Conservation (phyloP, 2,113 vertebrate species). For the Saguinus midas region DNA sequence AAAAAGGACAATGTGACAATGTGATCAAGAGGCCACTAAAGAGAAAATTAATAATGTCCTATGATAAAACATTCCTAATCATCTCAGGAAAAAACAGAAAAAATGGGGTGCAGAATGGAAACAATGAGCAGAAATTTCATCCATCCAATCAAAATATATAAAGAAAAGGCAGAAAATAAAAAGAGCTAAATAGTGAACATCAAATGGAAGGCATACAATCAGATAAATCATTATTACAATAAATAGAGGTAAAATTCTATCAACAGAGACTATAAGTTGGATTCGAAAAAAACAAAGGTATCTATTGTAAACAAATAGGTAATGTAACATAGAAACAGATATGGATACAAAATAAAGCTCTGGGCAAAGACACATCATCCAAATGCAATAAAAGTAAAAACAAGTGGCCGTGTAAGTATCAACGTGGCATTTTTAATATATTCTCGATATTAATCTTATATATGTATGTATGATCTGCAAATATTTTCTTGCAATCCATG, state of each 20-base stretch:
- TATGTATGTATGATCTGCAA: background rate
- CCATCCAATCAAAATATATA: background rate
- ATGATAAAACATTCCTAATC: background rate
- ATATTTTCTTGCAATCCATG: background rate
- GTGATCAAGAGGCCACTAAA: background rate
- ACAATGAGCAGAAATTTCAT: background rate
- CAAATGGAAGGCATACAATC: background rate
- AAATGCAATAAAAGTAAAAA: background rate
- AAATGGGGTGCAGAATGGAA: background rate
- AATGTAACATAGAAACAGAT: background rate
- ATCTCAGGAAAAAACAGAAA: background rate
- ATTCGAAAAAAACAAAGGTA: background rate
- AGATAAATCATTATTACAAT: background rate
- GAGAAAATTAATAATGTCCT: background rate
- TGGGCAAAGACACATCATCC: background rate
- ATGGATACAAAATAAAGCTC: background rate
- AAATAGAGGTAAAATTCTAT: background rate
- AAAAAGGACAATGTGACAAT: background rate
- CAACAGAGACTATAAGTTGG: background rate
- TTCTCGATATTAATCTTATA: background rate
- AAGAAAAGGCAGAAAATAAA: background rate
- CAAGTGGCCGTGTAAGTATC: background rate
- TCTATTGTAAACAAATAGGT: background rate
- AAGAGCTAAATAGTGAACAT: background rate
- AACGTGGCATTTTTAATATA: background rate